Evolutionary conservation across 2,113 vertebrate genomes (phyloP), one percentile per base, ranked within the genome.

Genomic region (Gila orcuttii): DNA sequence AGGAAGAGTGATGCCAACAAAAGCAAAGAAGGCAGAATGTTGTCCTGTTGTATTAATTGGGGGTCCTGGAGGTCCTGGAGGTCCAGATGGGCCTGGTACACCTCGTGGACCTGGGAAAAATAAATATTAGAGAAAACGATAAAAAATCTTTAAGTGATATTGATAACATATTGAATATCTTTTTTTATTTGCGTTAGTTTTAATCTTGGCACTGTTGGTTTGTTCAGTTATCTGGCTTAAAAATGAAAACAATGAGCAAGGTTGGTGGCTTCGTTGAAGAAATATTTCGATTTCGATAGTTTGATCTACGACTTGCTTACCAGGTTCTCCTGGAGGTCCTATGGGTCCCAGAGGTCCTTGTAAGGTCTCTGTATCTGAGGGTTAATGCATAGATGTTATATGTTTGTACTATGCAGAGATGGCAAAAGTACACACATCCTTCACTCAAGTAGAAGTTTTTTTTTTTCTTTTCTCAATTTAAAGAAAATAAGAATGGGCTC

Each of bases 261-360:
- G 55, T 57, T 57, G 55, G 55, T 7, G 2, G 19, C 2, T 57
- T 57, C 19, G 0, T 12, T 62, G 42, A 74, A 19, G n/a, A 42
- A 42, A 42, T 42, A 42, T 42, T 42, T 42, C 7, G 1, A 42
- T 42, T 42, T 42, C 9, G 15, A 82, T 28, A 47, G 39, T 73
- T 55, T 52, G 11, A 69, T 8, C n/a, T 4, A 39, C 45, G 8
- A 17, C 50, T 4, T 7, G 6, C 36, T 80, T 91, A 94, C 93
- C 91, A 91, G 1, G 45, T 92, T 92, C 68, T 12, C 87, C 83
- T 78, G 39, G 50, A 73, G 79, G 81, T 23, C 85, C 84, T 36
- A 4, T 31, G n/a, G 55, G 77, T 79, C 87, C 82, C 8, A 62
- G 3, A 0, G 36, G 21, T 68, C 79, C 87, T 3, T 0, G 69